Conservation (phyloP, 2,797 vertebrate species). For the Toxotes lorentzi region DNA sequence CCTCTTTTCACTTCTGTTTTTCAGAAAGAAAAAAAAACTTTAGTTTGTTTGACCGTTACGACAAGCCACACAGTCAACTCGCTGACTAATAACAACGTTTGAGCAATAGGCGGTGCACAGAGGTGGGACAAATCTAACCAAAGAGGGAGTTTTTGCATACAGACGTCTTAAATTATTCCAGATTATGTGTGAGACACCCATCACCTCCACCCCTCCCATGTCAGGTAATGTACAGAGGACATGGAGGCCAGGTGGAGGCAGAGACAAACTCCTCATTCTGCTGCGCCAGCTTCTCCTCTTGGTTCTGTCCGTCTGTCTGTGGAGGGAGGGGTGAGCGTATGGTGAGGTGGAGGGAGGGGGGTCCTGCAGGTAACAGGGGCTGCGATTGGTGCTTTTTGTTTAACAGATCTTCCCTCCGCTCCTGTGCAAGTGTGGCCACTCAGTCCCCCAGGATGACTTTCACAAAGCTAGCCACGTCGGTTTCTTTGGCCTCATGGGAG, state of each 20-base stretch:
- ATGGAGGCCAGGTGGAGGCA: background rate
- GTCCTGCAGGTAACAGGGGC: slow-evolving; percentile 62
- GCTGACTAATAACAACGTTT: slow-evolving; percentile 18
- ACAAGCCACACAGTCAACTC: slow-evolving; percentile 24
- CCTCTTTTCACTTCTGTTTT: slow-evolving; percentile 41
- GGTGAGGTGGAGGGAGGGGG: slow-evolving; percentile 54
- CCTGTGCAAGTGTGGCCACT: slow-evolving; percentile 60
- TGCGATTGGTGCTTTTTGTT: slow-evolving; percentile 56
- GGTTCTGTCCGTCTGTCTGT: slow-evolving; percentile 18
- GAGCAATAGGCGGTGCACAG: slow-evolving; percentile 30
- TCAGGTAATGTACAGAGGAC: slow-evolving; percentile 23
- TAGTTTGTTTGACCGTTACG: slow-evolving; percentile 21
- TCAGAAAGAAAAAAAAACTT: background rate
- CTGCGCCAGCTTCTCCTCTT: slow-evolving; percentile 42
- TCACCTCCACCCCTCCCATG: slow-evolving; percentile 11
- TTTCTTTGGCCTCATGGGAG: slow-evolving; percentile 95
- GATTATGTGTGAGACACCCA: slow-evolving; percentile 36
- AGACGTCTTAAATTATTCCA: slow-evolving; percentile 60
- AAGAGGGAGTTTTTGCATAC: slow-evolving; percentile 49
- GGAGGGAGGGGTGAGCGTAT: slow-evolving; percentile 19
- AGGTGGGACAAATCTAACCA: slow-evolving; percentile 30
- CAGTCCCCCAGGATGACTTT: slow-evolving; percentile 94
- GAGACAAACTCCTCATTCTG: slow-evolving; percentile 20
- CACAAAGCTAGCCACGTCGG: slow-evolving; percentile 97
- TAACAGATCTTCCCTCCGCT: slow-evolving; percentile 21